Conservation (phyloP, 2,113 vertebrate species). For the Coryphaenoides rupestris region DNA sequence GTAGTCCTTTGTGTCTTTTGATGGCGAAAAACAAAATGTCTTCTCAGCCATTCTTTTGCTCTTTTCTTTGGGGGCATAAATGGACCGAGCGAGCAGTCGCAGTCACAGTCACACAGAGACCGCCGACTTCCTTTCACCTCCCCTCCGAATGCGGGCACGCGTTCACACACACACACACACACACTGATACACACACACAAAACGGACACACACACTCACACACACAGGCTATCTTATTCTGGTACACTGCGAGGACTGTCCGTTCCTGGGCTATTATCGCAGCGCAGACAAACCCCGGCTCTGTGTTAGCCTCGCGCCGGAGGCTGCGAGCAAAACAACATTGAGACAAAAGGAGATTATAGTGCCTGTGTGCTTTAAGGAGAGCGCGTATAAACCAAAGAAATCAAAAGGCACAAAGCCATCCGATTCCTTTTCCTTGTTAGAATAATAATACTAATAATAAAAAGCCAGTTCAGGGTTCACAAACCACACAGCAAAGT, state of each 20-base stretch:
- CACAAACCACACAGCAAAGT: too few species aligned
- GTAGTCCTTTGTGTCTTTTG: too few species aligned
- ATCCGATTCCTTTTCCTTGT: too few species aligned
- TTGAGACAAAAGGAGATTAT: slow-evolving; percentile 32
- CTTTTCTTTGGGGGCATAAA: too few species aligned
- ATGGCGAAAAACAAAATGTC: too few species aligned
- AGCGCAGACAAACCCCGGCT: slow-evolving; percentile 44
- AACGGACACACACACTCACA: slow-evolving; percentile 46
- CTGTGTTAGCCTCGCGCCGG: slow-evolving; percentile 25
- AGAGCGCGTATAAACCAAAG: slow-evolving; percentile 24
- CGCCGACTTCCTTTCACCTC: too few species aligned
- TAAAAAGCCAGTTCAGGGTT: too few species aligned
- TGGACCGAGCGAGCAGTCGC: too few species aligned
- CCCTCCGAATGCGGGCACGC: too few species aligned
- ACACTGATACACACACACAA: slow-evolving; percentile 25
- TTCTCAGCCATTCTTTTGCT: too few species aligned
- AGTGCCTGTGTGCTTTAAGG: slow-evolving; percentile 35
- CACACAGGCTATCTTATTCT: not conserved
- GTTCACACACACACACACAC: slow-evolving; percentile 40
- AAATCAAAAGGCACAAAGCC: not conserved
- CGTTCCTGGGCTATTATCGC: slow-evolving; percentile 51
- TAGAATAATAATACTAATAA: too few species aligned
- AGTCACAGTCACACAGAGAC: too few species aligned
- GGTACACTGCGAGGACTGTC: slow-evolving; percentile 29
- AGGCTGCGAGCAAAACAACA: not conserved